Evolutionary conservation across 2,888 invertebrate genomes (phyloP).

Genomic region (Deilephila elpenor): DNA sequence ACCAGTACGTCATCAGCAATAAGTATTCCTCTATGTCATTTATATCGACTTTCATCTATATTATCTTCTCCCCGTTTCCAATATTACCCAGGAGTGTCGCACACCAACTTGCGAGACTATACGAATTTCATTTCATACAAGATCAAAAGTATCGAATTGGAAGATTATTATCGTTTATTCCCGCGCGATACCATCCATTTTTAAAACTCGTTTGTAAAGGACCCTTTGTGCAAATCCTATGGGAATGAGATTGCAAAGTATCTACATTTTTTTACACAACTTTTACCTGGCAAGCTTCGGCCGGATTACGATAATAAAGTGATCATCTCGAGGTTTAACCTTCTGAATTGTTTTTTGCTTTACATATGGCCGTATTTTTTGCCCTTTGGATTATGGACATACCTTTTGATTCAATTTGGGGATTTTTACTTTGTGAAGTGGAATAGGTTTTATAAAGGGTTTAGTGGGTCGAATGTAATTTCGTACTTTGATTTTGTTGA

Average conservation of each 20-base stretch:
- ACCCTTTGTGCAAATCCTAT: constrained; percentile 47
- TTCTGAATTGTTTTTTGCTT: neutral
- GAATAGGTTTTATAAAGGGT: neutral
- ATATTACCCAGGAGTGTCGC: no score
- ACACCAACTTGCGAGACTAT: no score
- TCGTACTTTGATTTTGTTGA: no score
- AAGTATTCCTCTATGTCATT: no score
- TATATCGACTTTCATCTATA: no score
- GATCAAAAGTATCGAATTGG: constrained; percentile 43
- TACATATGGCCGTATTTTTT: neutral
- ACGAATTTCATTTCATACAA: constrained; percentile 20
- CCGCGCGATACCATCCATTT: constrained; percentile 42
- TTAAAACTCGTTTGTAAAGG: constrained; percentile 51
- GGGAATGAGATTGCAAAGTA: constrained; percentile 44
- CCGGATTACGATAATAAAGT: constrained; percentile 20
- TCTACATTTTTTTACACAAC: constrained; percentile 27
- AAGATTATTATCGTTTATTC: constrained; percentile 47
- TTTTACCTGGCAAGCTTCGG: constrained; percentile 20
- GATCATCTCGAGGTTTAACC: constrained; percentile 18
- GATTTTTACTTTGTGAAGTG: neutral
- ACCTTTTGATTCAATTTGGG: neutral
- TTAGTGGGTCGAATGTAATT: neutral
- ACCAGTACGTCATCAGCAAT: no score
- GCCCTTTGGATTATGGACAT: neutral
- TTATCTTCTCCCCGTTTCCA: no score